Base-by-base conservation (phyloP, 1,140 invertebrate species). In the Drosophila subpulchrella region DNA sequence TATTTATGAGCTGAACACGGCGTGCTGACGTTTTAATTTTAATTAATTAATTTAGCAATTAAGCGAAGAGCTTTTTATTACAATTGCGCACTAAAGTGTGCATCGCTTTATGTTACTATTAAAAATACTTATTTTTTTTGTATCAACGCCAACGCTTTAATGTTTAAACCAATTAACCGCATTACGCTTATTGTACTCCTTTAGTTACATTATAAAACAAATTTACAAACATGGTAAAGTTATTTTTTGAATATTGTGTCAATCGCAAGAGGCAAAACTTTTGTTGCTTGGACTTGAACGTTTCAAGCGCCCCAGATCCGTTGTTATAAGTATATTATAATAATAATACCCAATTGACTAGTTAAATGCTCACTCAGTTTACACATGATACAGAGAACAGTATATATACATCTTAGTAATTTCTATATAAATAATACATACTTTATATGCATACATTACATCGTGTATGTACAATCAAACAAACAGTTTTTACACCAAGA, bases 401-500 rank as follows among this genome's bases (percentile, higher is more conserved):
- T 44, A 70, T 66, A 50, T 62, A 73, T 75, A 68, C 53, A 81
- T 78, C 73, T 65, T 70, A 68, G 63, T 67, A 46, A 72, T 71
- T 65, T 71, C 51, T 75, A 78, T 63, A 80, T 85, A 55, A 78
- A 80, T 78, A 78, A 77, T 62, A 81, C 71, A 72, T 72, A 68
- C 68, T 59, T 86, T 71, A 71, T 71, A 71, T 71, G 68, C 68
- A 71, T 71, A 71, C 68, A 71, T 50, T 42, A 50, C 53, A 88
- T 81, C 80, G 75, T 83, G 73, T 88, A 88, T 89, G 72, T 86
- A 78, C 79, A 66, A 78, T 55, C 57, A 75, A 66, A 60, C 59
- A 66, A 72, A 60, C 63, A 70, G 55, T 81, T 86, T 73, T 74
- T 74, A 85, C 89, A 91, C 84, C 50, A 82, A 91, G 81, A 89